phyloP scores from a whole-genome alignment of 2,888 invertebrate species.

The Chalcosyrphus nemorum region DNA sequence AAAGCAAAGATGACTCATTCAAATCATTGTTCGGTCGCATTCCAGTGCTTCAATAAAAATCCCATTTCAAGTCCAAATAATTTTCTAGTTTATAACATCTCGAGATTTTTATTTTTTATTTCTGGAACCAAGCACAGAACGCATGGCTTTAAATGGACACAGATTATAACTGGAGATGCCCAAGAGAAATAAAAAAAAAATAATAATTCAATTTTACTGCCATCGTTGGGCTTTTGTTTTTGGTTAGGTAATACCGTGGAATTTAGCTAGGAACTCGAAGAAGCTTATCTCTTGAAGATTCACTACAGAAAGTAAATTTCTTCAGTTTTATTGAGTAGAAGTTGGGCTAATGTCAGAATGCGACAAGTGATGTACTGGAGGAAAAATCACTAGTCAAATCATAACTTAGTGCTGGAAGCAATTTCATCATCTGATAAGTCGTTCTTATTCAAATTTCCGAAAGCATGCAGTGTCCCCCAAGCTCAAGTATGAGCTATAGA shows the following conservation, averaged over 20 bases:
- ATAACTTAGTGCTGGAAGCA: too few relatives aligned
- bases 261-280: neutral
- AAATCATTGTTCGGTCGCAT: conserved; percentile 68
- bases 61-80: conserved; percentile 63
- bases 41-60: conserved; percentile 63
- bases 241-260: neutral
- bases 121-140: conserved; percentile 10
- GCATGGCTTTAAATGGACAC: neutral
- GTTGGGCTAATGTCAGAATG: too few relatives aligned
- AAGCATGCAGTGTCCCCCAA: too few relatives aligned
- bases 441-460: too few relatives aligned
- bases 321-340: too few relatives aligned
- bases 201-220: neutral
- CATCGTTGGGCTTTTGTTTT: neutral
- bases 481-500: too few relatives aligned
- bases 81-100: conserved; percentile 49
- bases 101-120: conserved; percentile 22
- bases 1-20: conserved; percentile 64
- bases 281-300: too few relatives aligned
- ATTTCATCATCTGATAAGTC: too few relatives aligned
- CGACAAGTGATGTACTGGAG: too few relatives aligned
- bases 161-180: neutral
- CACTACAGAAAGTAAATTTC: too few relatives aligned
- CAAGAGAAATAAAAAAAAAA: neutral
- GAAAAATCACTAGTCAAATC: too few relatives aligned